Evolutionary conservation across 1,140 invertebrate genomes (phyloP).

Genomic region (Leptopilina boulardi): DNA sequence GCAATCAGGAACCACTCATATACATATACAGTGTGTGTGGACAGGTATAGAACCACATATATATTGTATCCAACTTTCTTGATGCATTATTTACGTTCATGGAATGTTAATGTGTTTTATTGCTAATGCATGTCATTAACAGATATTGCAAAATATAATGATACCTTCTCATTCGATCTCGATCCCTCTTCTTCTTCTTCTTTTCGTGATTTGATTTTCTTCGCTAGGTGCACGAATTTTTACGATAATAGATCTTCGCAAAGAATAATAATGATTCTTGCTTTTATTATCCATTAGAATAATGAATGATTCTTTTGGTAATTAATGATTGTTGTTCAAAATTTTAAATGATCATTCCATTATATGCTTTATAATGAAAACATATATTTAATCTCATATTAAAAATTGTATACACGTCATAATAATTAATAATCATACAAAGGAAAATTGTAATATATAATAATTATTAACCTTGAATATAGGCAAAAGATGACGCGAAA

Average conservation of each 20-base stretch:
- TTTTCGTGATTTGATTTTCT: not conserved
- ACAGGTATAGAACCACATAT: conserved; percentile 7
- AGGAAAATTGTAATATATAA: too few relatives aligned
- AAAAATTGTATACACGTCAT: too few relatives aligned
- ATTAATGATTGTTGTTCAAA: too few relatives aligned
- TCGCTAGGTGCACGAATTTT: not conserved
- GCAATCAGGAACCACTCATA: conserved; percentile 4
- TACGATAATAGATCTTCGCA: not conserved
- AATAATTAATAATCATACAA: too few relatives aligned
- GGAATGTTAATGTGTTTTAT: conserved; percentile 24
- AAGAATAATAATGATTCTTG: too few relatives aligned
- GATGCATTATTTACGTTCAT: conserved; percentile 27
- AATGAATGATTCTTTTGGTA: not conserved
- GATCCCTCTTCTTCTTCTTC: not conserved
- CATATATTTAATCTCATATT: too few relatives aligned
- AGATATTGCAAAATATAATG: conserved; percentile 17
- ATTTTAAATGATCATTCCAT: too few relatives aligned
- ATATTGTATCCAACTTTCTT: conserved; percentile 13
- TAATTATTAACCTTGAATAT: not conserved
- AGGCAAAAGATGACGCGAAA: conserved; percentile 21
- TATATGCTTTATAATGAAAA: too few relatives aligned
- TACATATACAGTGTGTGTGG: not conserved
- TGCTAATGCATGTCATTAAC: conserved; percentile 29
- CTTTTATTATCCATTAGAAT: not conserved
- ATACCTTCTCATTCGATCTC: not conserved